phyloP scores from a whole-genome alignment of 2,888 invertebrate genomes.

The Candidula unifasciata region DNA sequence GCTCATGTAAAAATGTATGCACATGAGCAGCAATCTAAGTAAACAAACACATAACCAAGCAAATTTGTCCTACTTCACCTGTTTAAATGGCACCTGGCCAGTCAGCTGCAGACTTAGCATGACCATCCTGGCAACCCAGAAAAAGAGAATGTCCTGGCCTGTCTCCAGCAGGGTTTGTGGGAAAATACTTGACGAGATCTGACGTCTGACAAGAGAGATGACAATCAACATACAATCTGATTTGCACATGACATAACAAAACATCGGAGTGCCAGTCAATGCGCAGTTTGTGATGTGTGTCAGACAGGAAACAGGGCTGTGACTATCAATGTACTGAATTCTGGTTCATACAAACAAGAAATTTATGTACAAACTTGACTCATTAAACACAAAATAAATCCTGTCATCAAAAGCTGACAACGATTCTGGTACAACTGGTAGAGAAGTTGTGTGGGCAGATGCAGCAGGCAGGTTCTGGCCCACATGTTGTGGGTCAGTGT shows the following conservation, averaged over 20 bases:
- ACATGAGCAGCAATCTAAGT: neutral
- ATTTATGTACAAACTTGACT: no score
- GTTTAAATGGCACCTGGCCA: constrained; percentile 92
- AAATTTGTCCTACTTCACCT: constrained; percentile 69
- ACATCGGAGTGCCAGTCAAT: neutral
- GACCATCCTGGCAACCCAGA: constrained; percentile 99
- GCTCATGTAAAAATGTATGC: no score
- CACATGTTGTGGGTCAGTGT: no score
- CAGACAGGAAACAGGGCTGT: no score
- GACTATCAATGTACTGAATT: no score
- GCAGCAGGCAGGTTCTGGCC: no score
- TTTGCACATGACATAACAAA: neutral
- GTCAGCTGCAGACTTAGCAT: constrained; percentile 95
- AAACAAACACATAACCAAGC: neutral
- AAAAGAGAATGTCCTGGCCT: constrained; percentile 97
- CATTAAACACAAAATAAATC: no score
- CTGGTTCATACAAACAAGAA: no score
- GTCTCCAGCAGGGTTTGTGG: constrained; percentile 95
- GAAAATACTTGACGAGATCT: constrained; percentile 89
- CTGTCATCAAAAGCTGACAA: no score
- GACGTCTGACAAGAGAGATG: constrained; percentile 76
- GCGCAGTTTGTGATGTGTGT: no score
- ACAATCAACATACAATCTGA: neutral
- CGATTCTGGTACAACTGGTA: no score
- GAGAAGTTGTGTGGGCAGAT: no score